Evolutionary conservation across 2,113 vertebrate species (phyloP).

Genomic region (Rhynchopsitta pachyrhyncha): DNA sequence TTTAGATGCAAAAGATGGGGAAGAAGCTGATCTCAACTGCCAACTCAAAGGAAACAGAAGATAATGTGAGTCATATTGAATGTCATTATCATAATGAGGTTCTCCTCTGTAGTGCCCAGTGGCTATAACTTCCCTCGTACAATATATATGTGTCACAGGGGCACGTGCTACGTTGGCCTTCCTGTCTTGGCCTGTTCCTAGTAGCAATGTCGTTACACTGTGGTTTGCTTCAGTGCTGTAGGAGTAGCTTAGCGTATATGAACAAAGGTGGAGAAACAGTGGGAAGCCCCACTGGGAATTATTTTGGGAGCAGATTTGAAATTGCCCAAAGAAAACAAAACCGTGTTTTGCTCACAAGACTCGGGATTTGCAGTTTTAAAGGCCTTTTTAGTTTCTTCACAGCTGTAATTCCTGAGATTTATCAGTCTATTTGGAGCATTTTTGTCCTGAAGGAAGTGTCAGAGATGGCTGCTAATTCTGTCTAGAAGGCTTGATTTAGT

Average conservation of each 20-base stretch:
- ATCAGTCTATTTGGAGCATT: neutral
- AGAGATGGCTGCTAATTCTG: neutral
- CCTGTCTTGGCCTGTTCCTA: no score
- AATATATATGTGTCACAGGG: neutral
- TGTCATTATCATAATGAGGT: neutral
- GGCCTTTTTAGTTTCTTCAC: neutral
- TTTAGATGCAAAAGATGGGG: neutral
- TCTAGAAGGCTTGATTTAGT: neutral
- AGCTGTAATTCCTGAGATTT: neutral
- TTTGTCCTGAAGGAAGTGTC: neutral
- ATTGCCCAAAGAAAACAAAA: neutral
- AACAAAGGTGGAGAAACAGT: neutral
- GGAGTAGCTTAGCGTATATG: neutral
- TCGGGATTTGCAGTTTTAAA: neutral
- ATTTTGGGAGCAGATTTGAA: neutral
- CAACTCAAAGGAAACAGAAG: neutral
- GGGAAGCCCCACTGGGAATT: neutral
- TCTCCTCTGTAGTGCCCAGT: neutral
- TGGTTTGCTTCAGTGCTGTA: rapidly evolving
- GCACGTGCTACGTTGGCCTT: rapidly evolving
- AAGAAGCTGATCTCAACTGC: neutral
- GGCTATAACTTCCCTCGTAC: neutral
- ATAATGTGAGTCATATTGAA: neutral
- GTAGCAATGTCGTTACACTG: rapidly evolving
- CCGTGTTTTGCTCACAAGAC: neutral